These are phyloP conservation scores for Thamnophis sirtalis DNA, from an alignment of 2,113 vertebrate species.

Conservation along the genomic window DNA sequence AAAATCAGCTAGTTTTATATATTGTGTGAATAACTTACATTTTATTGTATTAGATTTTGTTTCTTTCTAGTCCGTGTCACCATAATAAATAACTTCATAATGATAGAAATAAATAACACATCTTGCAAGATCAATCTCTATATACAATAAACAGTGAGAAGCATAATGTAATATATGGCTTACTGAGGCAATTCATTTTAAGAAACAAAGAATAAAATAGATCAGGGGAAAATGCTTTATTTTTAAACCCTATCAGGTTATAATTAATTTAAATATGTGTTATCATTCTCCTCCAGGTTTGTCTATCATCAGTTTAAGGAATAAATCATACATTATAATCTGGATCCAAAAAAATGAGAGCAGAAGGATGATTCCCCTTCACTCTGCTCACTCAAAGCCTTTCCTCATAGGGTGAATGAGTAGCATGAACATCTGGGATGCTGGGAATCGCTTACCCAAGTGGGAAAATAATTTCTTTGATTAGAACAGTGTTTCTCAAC, in stretches of 20 bases:
- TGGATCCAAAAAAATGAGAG: neutral
- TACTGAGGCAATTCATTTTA: neutral
- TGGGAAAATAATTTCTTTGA: neutral
- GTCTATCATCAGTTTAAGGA: neutral
- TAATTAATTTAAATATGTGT: neutral
- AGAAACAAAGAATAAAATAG: constrained; percentile 13
- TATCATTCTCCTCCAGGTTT: neutral
- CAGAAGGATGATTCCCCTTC: neutral
- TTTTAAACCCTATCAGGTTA: constrained; percentile 6
- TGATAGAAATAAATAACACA: constrained; percentile 4
- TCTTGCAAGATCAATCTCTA: neutral
- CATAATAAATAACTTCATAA: constrained; percentile 20
- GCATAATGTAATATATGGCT: constrained; percentile 12
- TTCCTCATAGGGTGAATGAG: neutral
- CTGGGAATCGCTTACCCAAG: neutral
- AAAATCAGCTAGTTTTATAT: constrained; percentile 15
- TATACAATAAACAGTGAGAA: neutral
- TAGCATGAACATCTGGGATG: neutral
- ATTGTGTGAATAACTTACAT: neutral
- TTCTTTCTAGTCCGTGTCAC: constrained; percentile 22
- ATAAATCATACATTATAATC: neutral
- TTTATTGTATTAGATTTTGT: neutral
- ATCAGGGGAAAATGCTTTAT: neutral
- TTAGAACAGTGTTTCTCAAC: no score
- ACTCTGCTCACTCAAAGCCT: neutral